Evolutionary conservation across 2,113 vertebrate genomes (phyloP).

Genomic region (Tilapia sparmanii): DNA sequence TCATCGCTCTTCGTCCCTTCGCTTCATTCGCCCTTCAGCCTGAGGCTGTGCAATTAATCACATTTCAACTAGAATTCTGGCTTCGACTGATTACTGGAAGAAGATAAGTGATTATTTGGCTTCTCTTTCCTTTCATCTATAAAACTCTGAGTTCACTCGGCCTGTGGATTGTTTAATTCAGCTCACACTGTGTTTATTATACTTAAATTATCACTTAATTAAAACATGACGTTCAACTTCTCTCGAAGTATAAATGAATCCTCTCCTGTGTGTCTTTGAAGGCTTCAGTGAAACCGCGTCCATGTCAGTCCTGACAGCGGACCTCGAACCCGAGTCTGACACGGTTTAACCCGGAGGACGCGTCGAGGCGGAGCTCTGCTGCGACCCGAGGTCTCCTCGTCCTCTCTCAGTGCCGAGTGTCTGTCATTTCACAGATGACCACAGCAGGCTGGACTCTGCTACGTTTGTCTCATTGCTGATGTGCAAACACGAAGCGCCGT

Average conservation of each 20-base stretch:
- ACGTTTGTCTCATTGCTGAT: neutral
- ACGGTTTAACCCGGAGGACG: accelerated
- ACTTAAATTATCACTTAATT: neutral
- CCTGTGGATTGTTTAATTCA: neutral
- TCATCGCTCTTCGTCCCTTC: neutral
- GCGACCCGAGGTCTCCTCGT: accelerated
- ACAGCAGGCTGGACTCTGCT: neutral
- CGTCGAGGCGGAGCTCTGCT: neutral
- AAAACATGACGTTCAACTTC: neutral
- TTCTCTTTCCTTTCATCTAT: neutral
- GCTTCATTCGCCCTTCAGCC: neutral
- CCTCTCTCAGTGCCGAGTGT: neutral
- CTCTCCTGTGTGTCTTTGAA: neutral
- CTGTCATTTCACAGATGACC: accelerated
- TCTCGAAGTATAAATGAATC: neutral
- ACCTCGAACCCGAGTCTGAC: neutral
- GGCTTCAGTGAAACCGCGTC: neutral
- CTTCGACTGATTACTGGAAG: neutral
- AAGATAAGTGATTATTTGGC: neutral
- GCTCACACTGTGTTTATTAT: neutral
- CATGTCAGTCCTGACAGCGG: neutral
- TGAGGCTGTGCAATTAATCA: neutral
- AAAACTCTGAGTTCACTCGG: neutral
- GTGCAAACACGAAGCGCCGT: neutral
- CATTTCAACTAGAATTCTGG: neutral